Evolutionary conservation across 2,113 vertebrate genomes (phyloP), one percentile per base, ranked within the genome.

Genomic region (Dromiciops gliroides): DNA sequence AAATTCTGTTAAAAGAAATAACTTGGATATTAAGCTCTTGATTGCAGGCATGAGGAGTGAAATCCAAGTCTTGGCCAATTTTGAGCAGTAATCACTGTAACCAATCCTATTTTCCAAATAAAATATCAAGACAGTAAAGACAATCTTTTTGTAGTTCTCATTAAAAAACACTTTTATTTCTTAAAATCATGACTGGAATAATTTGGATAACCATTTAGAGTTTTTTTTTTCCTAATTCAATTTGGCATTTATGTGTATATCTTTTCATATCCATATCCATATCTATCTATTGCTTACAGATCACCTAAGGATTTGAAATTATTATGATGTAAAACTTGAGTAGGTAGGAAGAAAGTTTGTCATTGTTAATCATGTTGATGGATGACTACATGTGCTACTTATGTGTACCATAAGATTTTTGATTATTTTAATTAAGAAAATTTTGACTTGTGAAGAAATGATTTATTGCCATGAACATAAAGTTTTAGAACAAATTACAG

Each of bases 371-470:
- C 92, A 50, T 75, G 48, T 90, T 22, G 14, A 83, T 56, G 26
- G 16, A 75, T 37, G 37, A 75, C 19, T 67, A 67, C 1, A 67
- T n/a, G 11, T 6, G 19, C 14, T 3, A n/a, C 14, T 75, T n/a
- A 75, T 5, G 9, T 75, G 28, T 3, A 14, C 48, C 93, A 28
- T 23, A 94, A 94, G 94, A 53, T 90, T 25, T 9, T 91, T 37
- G 7, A 25, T 92, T 60, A 51, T 49, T 94, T 89, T 93, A 92
- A 93, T 90, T 95, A 94, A 89, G 51, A 90, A 93, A 37, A 90
- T 75, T 75, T 2, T 48, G 48, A 0, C 26, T 53, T 94, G 2
- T 90, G 89, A 94, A 95, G 50, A 96, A 94, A 92, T 49, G 92
- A 88, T 88, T 7, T 44, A 44, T 92, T 94, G 3, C 10, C 93